phyloP scores from a whole-genome alignment of 2,797 vertebrate genomes.

The Philypnodon macrostomus region DNA sequence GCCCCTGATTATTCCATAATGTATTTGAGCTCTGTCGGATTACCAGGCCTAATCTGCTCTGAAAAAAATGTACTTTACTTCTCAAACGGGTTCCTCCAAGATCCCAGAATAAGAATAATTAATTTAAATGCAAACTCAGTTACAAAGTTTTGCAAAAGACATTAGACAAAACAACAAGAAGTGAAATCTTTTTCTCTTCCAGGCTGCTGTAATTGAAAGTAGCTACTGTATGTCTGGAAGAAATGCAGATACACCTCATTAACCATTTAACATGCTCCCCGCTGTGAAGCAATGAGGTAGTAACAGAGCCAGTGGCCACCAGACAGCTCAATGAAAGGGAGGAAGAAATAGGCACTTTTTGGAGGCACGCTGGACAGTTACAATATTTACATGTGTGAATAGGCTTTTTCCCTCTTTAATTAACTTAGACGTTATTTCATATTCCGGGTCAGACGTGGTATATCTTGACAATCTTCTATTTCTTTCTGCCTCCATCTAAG shows the following conservation, averaged over 20 bases:
- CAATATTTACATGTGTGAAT: too few species aligned
- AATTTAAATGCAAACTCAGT: neutral
- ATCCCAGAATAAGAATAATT: conserved; percentile 4
- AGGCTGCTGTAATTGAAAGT: conserved; percentile 31
- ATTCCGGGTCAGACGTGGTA: too few species aligned
- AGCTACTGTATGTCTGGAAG: conserved; percentile 22
- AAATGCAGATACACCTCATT: conserved; percentile 46
- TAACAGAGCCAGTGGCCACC: conserved; percentile 5
- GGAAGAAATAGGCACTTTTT: neutral
- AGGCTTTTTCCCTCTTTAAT: too few species aligned
- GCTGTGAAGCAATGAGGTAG: conserved; percentile 45
- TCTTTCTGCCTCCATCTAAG: too few species aligned
- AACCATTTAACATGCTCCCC: conserved; percentile 31
- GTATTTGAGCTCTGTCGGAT: conserved; percentile 7
- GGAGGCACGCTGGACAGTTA: neutral
- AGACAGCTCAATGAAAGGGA: neutral
- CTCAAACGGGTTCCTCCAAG: neutral
- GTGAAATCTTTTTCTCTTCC: conserved; percentile 18
- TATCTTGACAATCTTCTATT: too few species aligned
- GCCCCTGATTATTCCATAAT: conserved; percentile 14
- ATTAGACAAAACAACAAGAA: conserved; percentile 22
- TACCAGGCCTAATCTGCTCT: conserved; percentile 5
- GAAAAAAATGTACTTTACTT: neutral
- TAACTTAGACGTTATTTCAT: too few species aligned
- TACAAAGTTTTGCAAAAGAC: neutral